Percentiles rank a stretch among this genome's conserved stretches.
These are phyloP conservation scores for Saccopteryx leptura DNA, from an alignment of 2,113 vertebrate species.

Conservation along the genomic window DNA sequence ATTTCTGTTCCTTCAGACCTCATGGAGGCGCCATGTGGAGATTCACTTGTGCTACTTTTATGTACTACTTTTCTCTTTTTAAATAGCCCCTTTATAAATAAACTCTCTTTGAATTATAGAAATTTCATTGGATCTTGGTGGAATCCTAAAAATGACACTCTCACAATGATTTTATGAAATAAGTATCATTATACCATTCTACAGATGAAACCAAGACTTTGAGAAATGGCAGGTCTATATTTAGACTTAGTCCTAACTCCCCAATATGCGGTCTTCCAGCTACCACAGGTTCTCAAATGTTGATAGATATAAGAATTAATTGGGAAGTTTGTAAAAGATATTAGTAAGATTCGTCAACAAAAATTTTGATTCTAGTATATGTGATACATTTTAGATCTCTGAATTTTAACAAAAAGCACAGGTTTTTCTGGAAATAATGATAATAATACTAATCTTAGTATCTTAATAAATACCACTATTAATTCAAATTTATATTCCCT, in stretches of 20 bases:
- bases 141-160: neutral
- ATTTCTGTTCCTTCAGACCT: neutral
- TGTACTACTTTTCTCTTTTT: neutral
- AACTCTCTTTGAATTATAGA: neutral
- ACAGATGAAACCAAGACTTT: neutral
- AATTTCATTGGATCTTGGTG: neutral
- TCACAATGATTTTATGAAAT: neutral
- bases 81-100: neutral
- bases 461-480: neutral
- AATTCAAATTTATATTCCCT: neutral
- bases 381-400: neutral
- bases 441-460: neutral
- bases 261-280: neutral
- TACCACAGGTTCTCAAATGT: neutral
- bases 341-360: neutral
- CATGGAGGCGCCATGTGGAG: neutral
- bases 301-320: neutral
- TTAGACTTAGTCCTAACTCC: neutral
- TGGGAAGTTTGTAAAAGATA: neutral
- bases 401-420: neutral
- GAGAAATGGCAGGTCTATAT: neutral
- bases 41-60: neutral
- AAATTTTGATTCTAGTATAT: slow-evolving; percentile 9
- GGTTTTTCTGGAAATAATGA: neutral
- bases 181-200: neutral